Conservation (phyloP, 2,113 vertebrate genomes). For the Poeciliopsis turrubarensis region DNA sequence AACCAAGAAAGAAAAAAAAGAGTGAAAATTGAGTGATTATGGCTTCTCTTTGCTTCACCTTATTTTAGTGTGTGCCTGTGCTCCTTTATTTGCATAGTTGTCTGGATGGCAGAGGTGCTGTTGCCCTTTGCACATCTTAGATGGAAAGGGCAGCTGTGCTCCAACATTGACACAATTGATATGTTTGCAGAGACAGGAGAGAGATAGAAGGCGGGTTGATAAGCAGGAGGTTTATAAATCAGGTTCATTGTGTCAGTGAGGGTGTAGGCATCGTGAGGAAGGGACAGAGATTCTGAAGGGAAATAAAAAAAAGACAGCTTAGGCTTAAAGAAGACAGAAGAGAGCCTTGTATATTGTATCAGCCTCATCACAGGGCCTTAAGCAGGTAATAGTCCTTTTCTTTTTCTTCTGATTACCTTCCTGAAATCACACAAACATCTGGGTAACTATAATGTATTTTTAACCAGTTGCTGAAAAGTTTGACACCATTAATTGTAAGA, state of each 20-base stretch:
- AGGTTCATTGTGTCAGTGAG: slow-evolving; percentile 54
- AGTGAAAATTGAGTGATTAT: not conserved
- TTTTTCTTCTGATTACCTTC: slow-evolving; percentile 29
- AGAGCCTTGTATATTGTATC: slow-evolving; percentile 34
- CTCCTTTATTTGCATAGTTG: slow-evolving; percentile 58
- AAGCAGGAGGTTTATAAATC: slow-evolving; percentile 69
- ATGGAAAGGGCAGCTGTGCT: slow-evolving; percentile 71
- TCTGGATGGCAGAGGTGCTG: slow-evolving; percentile 33
- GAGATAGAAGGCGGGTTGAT: slow-evolving; percentile 55
- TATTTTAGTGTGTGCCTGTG: not conserved
- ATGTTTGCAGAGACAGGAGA: slow-evolving; percentile 74
- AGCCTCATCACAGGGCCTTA: slow-evolving; percentile 34
- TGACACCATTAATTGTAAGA: slow-evolving; percentile 35
- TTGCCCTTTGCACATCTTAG: slow-evolving; percentile 76
- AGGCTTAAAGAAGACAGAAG: slow-evolving; percentile 40
- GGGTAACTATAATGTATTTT: not conserved
- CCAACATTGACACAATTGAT: slow-evolving; percentile 78
- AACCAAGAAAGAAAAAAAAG: not conserved
- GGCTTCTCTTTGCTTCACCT: not conserved
- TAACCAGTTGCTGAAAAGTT: slow-evolving; percentile 11
- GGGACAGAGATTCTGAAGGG: slow-evolving; percentile 39
- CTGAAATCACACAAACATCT: slow-evolving; percentile 17
- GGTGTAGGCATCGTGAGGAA: slow-evolving; percentile 34
- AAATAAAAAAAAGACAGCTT: slow-evolving; percentile 49
- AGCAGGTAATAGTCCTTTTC: slow-evolving; percentile 67